A percentile compares a stretch with the other conserved stretches of the same genome.
Conservation (phyloP, 2,888 invertebrate genomes). For the Idaea dimidiata region DNA sequence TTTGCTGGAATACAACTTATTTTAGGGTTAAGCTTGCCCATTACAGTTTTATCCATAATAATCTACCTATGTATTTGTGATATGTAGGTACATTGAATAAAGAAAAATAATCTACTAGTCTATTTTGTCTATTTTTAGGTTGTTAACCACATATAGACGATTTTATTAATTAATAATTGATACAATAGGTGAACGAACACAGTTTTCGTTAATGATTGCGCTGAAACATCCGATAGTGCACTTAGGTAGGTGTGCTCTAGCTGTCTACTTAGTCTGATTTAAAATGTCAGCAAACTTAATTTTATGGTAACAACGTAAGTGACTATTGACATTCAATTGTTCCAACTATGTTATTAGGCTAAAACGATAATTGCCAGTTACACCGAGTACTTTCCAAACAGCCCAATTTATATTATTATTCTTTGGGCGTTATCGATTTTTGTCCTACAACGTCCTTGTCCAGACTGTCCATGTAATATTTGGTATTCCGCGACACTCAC, state of each 20-base stretch:
- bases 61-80: too few species aligned
- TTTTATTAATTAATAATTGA: neutral
- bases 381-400: slow-evolving; percentile 62
- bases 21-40: too few species aligned
- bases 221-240: neutral
- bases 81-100: too few species aligned
- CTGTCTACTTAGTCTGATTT: neutral
- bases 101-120: too few species aligned
- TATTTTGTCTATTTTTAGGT: too few species aligned
- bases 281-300: neutral
- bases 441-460: slow-evolving; percentile 75
- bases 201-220: neutral
- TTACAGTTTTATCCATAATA: too few species aligned
- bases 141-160: too few species aligned
- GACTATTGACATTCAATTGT: slow-evolving; percentile 18
- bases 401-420: slow-evolving; percentile 71
- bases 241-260: neutral
- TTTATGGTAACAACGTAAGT: slow-evolving; percentile 5
- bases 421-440: slow-evolving; percentile 72
- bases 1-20: too few species aligned
- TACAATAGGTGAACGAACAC: neutral
- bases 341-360: slow-evolving; percentile 38
- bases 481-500: slow-evolving; percentile 73
- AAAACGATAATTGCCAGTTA: slow-evolving; percentile 42
- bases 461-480: slow-evolving; percentile 71